Conservation (phyloP, 2,797 vertebrate genomes). For the Sebastes vulpes region DNA sequence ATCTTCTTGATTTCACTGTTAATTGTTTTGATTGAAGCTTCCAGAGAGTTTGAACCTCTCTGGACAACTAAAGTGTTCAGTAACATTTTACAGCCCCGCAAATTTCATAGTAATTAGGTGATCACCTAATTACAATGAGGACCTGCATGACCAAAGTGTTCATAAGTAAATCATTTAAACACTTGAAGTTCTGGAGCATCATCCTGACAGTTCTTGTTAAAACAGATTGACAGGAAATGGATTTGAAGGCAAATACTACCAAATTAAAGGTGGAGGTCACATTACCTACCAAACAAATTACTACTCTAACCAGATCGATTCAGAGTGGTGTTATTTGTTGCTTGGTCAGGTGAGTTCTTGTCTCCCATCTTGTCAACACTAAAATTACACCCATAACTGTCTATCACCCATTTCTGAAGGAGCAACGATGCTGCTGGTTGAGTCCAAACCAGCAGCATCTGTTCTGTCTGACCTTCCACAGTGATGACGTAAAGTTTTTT, state of each 20-base stretch:
- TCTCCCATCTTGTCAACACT: conserved; percentile 62
- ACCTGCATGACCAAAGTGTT: no score
- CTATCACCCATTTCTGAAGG: conserved; percentile 79
- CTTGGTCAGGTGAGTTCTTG: conserved; percentile 64
- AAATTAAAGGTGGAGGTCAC: conserved; percentile 49
- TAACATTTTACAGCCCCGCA: no score
- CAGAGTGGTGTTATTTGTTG: conserved; percentile 50
- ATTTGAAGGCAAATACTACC: conserved; percentile 47
- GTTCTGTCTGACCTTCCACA: conserved; percentile 81
- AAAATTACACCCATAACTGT: conserved; percentile 71
- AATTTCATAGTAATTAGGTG: no score
- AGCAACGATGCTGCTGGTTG: conserved; percentile 75
- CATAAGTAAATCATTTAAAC: not conserved
- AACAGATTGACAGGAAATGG: conserved; percentile 69
- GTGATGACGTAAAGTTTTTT: conserved; percentile 75
- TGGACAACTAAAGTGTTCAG: not conserved
- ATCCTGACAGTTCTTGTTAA: conserved; percentile 5
- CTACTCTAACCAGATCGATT: conserved; percentile 26
- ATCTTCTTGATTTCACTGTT: not conserved
- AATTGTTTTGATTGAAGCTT: conserved; percentile 18
- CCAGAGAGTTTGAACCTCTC: conserved; percentile 12
- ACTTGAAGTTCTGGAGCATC: not conserved
- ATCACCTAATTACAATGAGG: no score
- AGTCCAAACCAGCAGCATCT: conserved; percentile 69
- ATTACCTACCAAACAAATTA: conserved; percentile 40